Base-by-base conservation (phyloP, 2,888 invertebrate genomes). In the Eumacrocentrus americanus region DNA sequence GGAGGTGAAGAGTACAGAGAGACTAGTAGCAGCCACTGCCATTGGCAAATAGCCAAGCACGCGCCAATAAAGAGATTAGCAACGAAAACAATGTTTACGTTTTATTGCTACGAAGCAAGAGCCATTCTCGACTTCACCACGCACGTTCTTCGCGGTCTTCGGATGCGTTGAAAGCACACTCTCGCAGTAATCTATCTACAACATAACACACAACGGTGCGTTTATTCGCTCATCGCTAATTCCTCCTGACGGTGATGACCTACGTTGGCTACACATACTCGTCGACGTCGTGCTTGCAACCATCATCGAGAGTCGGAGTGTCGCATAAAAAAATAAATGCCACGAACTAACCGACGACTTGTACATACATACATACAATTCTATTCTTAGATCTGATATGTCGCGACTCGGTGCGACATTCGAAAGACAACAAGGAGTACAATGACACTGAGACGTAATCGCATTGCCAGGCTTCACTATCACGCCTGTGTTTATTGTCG, bases 1-100 rank as follows among this genome's bases (percentile, higher is more conserved):
- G 46, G 40, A 40, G 25, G 37, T 29, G 20, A 25, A 35, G 29
- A 29, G 16, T 16, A 38, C 20, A 23, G 50, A 22, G 50, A 50
- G 34, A 50, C 23, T 44, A n/a, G n/a, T n/a, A 40, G 52, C 37
- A 44, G 42, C 58, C 42, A 61, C 54, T 62, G 51, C 46, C 29
- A 51, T 71, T 77, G 77, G 77, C 75, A 34, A 18, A n/a, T 65
- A 62, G 66, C 73, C 71, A 72, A 66, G 65, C 73, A 75, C 73
- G 73, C 68, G 73, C 77, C 73, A 76, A 78, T 78, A 78, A 78
- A 76, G 75, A 75, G 75, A 77, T 78, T 76, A 74, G 70, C 58
- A 68, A 66, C 61, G 68, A 68, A 73, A 76, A 75, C 76, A 73
- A 72, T 73, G 70, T 70, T 73, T 71, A 67, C 67, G 70, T 70